A percentile compares a stretch with the other conserved stretches of the same genome.
phyloP scores from a whole-genome alignment of 2,113 vertebrate genomes.

The Gymnogyps californianus region DNA sequence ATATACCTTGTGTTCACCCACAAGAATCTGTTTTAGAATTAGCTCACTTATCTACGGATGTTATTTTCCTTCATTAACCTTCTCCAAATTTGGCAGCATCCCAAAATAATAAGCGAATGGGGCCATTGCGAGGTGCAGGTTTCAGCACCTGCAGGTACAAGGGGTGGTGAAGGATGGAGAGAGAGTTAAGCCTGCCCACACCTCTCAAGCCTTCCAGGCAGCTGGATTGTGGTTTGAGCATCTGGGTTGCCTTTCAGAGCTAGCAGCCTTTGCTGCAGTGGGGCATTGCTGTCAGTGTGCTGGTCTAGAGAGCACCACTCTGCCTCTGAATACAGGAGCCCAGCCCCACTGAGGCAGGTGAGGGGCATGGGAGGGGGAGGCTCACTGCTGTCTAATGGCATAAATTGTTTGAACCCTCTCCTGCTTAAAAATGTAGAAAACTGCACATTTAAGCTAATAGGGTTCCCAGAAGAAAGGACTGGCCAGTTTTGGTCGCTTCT shows the following conservation, averaged over 20 bases:
- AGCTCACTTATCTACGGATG: background rate
- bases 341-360: background rate
- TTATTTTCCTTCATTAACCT: conserved; percentile 29
- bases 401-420: background rate
- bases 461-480: background rate
- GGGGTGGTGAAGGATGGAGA: background rate
- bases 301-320: background rate
- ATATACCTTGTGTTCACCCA: background rate
- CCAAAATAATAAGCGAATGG: background rate
- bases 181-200: background rate
- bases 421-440: background rate
- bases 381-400: background rate
- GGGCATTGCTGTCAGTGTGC: background rate
- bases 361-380: rapidly evolving
- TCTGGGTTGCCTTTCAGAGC: background rate
- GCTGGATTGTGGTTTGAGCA: background rate
- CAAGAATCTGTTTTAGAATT: conserved; percentile 8
- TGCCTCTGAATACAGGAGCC: background rate
- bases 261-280: background rate
- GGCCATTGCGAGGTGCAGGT: background rate
- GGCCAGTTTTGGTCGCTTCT: background rate
- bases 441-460: background rate
- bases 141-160: background rate
- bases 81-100: background rate
- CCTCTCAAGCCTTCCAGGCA: background rate